Base-by-base conservation (phyloP, 2,113 vertebrate genomes). In the Malurus cyaneus region DNA sequence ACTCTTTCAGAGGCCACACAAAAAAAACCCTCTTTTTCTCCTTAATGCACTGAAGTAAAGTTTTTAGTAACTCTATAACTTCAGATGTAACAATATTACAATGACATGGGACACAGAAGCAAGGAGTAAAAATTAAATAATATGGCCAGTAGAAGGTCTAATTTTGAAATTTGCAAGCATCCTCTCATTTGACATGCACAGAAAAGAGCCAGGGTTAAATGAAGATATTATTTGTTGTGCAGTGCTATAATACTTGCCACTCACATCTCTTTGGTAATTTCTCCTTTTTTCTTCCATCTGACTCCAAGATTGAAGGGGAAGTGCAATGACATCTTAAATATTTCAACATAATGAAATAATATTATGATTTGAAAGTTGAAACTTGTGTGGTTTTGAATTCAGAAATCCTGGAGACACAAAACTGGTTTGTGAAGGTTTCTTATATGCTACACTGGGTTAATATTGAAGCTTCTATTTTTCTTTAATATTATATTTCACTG, bases 311-410 rank as follows among this genome's bases (percentile, higher is more conserved):
- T 47, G 49, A 80, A 65, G 79, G 81, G 83, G 50, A 92, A 88
- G 59, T 77, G 54, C 66, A 92, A 12, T 56, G 77, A 62, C 41
- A 56, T 84, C 44, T 83, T 86, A 93, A 73, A 94, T 73, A 86
- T 82, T 93, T 94, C 82, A 89, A 28, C 71, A 84, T 84, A 87
- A 80, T 79, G 88, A 91, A 96, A 88, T 56, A 93, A 95, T 91
- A 80, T 94, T 93, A 77, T 88, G 72, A 92, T 94, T 77, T 95
- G 91, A 86, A 97, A 96, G 39, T 36, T 83, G 88, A 96, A 95
- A 95, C 92, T 81, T 16, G 2, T 84, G 85, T 92, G 94, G 85
- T 78, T 94, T 95, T 85, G 52, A 91, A 92, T 93, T 60, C 1
- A 3, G 94, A 94, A 94, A 85, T 95, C 82, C 57, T 78, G 50